phyloP scores from a whole-genome alignment of 2,797 vertebrate genomes.

The Acrocephalus scirpaceus region DNA sequence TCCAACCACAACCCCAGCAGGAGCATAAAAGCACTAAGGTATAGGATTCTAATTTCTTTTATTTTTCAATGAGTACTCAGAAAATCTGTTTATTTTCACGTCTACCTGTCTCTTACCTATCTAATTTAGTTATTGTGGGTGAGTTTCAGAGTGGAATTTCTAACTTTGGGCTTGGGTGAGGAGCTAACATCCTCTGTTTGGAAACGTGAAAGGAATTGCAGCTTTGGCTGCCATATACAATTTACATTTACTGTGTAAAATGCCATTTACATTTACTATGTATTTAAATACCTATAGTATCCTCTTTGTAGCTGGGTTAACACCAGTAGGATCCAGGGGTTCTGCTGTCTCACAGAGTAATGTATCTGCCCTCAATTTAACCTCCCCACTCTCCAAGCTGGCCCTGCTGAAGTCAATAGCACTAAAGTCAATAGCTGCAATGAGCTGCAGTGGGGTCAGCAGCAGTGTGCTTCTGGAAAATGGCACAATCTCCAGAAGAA shows the following conservation, averaged over 20 bases:
- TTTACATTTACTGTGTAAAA: too few relatives aligned
- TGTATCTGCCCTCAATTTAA: background rate
- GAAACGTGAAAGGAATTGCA: background rate
- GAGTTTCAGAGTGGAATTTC: background rate
- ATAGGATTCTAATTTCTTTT: background rate
- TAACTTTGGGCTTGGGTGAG: background rate
- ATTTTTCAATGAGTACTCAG: background rate
- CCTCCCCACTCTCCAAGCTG: background rate
- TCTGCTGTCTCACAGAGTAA: background rate
- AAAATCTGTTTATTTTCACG: background rate
- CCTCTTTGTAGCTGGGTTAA: accelerated
- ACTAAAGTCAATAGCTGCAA: background rate
- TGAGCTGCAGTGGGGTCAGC: background rate
- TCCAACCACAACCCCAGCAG: background rate
- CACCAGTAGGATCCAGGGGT: background rate
- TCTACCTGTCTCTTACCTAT: background rate
- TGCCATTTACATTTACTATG: too few relatives aligned
- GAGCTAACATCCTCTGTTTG: background rate
- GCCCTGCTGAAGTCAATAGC: background rate
- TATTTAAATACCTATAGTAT: background rate
- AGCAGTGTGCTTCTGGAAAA: background rate
- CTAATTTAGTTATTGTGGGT: background rate
- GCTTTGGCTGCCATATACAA: too few relatives aligned
- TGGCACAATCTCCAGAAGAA: background rate
- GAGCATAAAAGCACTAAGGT: background rate